Base-by-base conservation (phyloP, 92 coral and sea anemone genomes). In the Zoanthus sociatus region DNA sequence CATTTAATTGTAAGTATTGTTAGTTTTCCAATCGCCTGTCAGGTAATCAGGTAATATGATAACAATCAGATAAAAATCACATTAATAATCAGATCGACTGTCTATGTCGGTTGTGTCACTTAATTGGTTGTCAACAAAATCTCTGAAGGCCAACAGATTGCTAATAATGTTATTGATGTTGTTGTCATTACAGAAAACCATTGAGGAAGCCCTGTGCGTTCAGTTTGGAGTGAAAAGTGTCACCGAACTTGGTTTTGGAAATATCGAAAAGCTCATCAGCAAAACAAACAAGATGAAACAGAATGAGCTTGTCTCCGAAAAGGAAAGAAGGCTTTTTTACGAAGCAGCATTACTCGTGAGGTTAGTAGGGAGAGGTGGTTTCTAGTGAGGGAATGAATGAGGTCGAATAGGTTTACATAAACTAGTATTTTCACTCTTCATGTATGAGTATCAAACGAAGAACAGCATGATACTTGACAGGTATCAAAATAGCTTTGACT, bases 181-280 rank as follows among this genome's bases (percentile, higher is more conserved):
- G 70, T 44, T n/a, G 69, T 33, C 53, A 47, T 48, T 72, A 8
- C 82, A 96, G 98, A 93, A 79, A 61, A 69, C 50, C 30, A 82
- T 94, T 53, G 88, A 89, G 75, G 78, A 79, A 37, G 82, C 61
- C 37, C 71, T 96, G 45, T 90, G 96, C 79, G 71, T 67, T 6
- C 93, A 94, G 87, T 92, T 91, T 69, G 78, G 86, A 5, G 93
- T 96, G 26, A 78, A 56, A 48, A 86, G 72, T 21, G 85, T 88
- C 70, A 83, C 88, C 56, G 95, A 92, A 14, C 95, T 94, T 73
- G 95, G 95, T 20, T 73, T 77, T 78, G 93, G 94, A 14, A 76
- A 84, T 5, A 18, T 50, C 20, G 71, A 83, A 26, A 64, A 60
- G 73, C 76, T 89, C 37, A 70, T 89, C 48, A 81, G 69, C 14